phyloP scores from a whole-genome alignment of 2,797 vertebrate species.

The Diplodus puntazzo region DNA sequence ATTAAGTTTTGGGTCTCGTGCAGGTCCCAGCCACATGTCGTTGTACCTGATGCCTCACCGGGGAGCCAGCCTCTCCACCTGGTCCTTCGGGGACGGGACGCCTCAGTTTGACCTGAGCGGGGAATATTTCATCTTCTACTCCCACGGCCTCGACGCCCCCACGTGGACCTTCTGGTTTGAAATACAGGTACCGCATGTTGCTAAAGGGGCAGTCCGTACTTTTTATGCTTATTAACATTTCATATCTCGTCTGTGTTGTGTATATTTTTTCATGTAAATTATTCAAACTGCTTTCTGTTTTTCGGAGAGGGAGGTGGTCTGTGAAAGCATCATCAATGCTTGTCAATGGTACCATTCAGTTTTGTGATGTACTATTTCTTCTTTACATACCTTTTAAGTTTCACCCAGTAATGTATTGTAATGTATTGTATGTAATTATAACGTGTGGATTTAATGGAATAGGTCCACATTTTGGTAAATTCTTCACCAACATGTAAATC shows the following conservation, averaged over 20 bases:
- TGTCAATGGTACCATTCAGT: background rate
- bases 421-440: background rate
- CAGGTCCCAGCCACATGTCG: conserved; percentile 97
- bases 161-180: conserved; percentile 97
- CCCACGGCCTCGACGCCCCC: conserved; percentile 90
- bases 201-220: background rate
- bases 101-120: conserved; percentile 88
- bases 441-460: background rate
- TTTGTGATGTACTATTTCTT: background rate
- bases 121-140: conserved; percentile 97
- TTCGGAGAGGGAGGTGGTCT: background rate
- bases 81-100: conserved; percentile 92
- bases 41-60: conserved; percentile 89
- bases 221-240: conserved; percentile 21
- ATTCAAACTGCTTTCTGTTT: conserved; percentile 14
- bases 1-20: background rate
- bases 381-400: background rate
- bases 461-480: background rate
- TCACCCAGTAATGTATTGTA: background rate
- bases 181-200: conserved; percentile 86
- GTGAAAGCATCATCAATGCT: background rate
- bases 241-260: background rate
- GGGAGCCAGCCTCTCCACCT: conserved; percentile 87
- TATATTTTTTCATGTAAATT: conserved; percentile 10
- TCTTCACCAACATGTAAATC: background rate